phyloP scores from a whole-genome alignment of 2,888 invertebrate genomes.

The Thysanoteuthis rhombus region DNA sequence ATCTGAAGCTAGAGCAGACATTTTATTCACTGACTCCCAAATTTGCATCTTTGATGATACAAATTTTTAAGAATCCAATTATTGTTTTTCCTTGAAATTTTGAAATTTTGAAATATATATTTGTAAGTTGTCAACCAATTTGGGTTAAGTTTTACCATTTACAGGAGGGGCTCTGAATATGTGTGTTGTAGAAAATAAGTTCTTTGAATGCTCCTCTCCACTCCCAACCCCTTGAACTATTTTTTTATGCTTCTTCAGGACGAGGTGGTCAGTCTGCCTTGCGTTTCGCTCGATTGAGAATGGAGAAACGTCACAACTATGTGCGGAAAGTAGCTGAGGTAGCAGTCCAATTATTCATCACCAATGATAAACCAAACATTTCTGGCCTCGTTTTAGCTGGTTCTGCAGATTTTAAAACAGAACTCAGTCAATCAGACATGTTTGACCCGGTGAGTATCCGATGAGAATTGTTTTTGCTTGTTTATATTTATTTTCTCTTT shows the following conservation, averaged over 20 bases:
- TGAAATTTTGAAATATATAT: too few species aligned
- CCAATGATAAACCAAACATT: constrained; percentile 96
- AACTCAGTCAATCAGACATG: constrained; percentile 99
- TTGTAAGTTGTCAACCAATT: not conserved
- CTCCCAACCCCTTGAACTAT: not conserved
- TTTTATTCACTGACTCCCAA: too few species aligned
- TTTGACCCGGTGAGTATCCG: constrained; percentile 86
- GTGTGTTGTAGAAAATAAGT: not conserved
- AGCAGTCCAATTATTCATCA: constrained; percentile 95
- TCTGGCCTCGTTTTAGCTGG: constrained; percentile 97
- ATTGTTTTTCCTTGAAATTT: too few species aligned
- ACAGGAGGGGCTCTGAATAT: not conserved
- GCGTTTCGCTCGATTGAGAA: constrained; percentile 98
- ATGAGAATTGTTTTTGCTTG: too few species aligned
- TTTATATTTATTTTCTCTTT: too few species aligned
- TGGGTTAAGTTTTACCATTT: not conserved
- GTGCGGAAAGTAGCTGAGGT: constrained; percentile 97
- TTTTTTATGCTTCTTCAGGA: constrained; percentile 67
- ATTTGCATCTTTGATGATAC: too few species aligned
- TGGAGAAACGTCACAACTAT: constrained; percentile 99
- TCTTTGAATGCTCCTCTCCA: not conserved
- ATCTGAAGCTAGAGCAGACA: too few species aligned
- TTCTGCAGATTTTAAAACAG: constrained; percentile 99
- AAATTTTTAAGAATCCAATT: too few species aligned
- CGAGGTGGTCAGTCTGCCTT: constrained; percentile 99